Base-by-base conservation (phyloP, 2,888 invertebrate species). In the Gortyna flavago region DNA sequence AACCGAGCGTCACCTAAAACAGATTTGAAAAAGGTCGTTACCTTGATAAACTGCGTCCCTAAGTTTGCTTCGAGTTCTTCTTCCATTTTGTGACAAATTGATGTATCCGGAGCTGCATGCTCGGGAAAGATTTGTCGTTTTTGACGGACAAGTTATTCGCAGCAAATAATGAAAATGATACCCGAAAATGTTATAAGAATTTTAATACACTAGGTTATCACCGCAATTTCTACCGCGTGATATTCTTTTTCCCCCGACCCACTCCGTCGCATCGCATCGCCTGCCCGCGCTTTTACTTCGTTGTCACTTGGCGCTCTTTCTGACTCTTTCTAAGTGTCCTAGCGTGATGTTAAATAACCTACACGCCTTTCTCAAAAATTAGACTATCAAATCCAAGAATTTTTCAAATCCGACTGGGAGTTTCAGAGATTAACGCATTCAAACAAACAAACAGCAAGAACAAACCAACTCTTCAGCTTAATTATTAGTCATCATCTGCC, bases 1-100 rank as follows among this genome's bases (percentile, higher is more conserved):
- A 95, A 95, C 94, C 94, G 89, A 92, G 93, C 93, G 95, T 94
- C 95, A 95, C 95, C 93, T 91, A 94, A 93, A 94, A 92, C 95
- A 95, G 95, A 95, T 95, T 95, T 94, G 93, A 93, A 93, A 95
- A 95, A 94, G 93, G 94, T 96, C 96, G 93, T 96, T 96, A 95
- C 94, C 92, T 95, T 95, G 95, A 96, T 95, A 95, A 95, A 96
- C 95, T 94, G 94, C 92, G 91, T 86, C 90, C 91, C 92, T 91
- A 92, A 93, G 93, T 94, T 88, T 94, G 93, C 93, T 93, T 92
- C 91, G 83, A 72, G 66, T 90, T 90, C 90, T 90, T 90, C 92
- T 91, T 92, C 92, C 92, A 89, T 87, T 89, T 86, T 81, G 89
- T 91, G 92, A 93, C 91, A 93, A 93, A 94, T 94, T 92, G 92